Evolutionary conservation across 2,888 invertebrate species (phyloP).

Genomic region (Polietes domitor): DNA sequence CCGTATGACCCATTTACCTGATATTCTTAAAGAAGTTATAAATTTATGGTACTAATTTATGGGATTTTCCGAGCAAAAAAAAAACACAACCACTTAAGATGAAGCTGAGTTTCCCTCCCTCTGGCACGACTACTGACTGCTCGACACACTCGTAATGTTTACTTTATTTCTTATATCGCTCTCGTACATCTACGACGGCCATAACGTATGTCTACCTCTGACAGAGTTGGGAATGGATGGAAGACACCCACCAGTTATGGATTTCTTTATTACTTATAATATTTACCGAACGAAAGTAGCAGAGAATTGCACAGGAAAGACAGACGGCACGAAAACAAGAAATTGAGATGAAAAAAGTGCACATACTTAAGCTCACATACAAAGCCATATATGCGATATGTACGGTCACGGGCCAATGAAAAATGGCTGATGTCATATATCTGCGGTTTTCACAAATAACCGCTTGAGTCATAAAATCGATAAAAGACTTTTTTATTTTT

Average conservation of each 20-base stretch:
- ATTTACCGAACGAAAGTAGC: constrained; percentile 22
- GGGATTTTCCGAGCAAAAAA: not conserved
- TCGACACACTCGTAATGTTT: constrained; percentile 33
- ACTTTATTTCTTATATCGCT: constrained; percentile 1
- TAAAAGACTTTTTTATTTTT: no score
- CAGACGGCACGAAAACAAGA: not conserved
- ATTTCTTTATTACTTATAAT: constrained; percentile 38
- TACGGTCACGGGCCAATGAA: no score
- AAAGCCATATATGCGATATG: not conserved
- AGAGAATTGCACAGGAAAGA: not conserved
- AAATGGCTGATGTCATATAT: no score
- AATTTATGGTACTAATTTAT: constrained; percentile 32
- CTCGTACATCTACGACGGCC: not conserved
- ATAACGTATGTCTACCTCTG: constrained; percentile 20
- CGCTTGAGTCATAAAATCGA: no score
- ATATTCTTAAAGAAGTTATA: constrained; percentile 14
- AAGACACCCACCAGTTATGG: constrained; percentile 51
- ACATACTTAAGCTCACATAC: constrained; percentile 15
- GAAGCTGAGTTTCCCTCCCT: not conserved
- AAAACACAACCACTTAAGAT: constrained; percentile 27
- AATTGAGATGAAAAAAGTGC: constrained; percentile 33
- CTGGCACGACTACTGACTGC: not conserved
- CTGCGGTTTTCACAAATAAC: no score
- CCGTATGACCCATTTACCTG: not conserved
- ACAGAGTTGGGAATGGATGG: constrained; percentile 5